Evolutionary conservation across 2,888 invertebrate species (phyloP), one percentile per base, ranked within the genome.

Genomic region (Ochlodes sylvanus): DNA sequence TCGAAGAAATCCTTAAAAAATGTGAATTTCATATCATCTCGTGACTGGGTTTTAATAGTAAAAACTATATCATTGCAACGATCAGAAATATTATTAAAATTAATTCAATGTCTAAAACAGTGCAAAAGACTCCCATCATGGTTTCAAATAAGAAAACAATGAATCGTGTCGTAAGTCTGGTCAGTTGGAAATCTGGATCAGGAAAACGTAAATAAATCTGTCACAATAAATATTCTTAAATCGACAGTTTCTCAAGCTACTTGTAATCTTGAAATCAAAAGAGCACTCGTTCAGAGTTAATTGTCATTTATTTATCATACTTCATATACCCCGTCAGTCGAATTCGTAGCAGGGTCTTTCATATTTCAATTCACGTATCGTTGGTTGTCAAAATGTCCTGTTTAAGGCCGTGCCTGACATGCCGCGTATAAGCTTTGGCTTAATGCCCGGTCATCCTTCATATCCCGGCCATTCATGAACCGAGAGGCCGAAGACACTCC

Each of bases 361-460:
- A 92, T 92, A 92, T 88, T 88, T 92, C 90, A 92, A 88, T 88
- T 87, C 84, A 81, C 77, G 84, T 88, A 90, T 89, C 86, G 84
- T 80, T 73, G 81, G 85, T 87, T 91, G 92, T 92, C 92, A 90
- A 89, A 87, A 87, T 81, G 87, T 86, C 82, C 78, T 79, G 84
- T 85, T 82, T 82, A 82, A 82, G 78, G 79, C 77, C 69, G 77
- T 71, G 77, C 73, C 70, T 77, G 88, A 87, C 82, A 84, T 79
- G 85, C 81, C 79, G 79, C 79, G 80, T 76, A 78, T 77, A 77
- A 77, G 81, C 78, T 77, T 77, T 77, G 80, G 73, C 75, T 79
- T 80, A 82, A 81, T 79, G 78, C 79, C 72, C 75, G 85, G 79
- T 82, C 84, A 91, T 92, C 90, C 85, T 79, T 92, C 92, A 92